Base-by-base conservation (phyloP, 2,888 invertebrate genomes). In the Lochmaea capreae region DNA sequence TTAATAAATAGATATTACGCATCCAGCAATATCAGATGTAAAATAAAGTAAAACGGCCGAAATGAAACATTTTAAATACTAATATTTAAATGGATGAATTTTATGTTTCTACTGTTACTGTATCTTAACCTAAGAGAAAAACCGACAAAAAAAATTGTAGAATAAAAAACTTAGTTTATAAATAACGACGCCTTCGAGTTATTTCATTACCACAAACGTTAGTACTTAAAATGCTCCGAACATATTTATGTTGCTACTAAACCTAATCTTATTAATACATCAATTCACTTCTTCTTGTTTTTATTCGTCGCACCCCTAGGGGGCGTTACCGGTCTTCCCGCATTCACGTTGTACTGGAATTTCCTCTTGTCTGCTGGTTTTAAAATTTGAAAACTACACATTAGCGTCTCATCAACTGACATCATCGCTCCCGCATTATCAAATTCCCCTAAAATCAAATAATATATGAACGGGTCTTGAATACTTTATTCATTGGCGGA, bases 291-390 rank as follows among this genome's bases (percentile, higher is more conserved):
- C 90, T 94, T 94, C 92, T 96, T 96, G 90, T 94, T 96, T 90
- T 96, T 96, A 89, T 95, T 96, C 88, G 95, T 95, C 86, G 95
- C 95, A 83, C 95, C 96, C 83, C 98, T 91, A 71, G 99, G 98
- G 85, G 99, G 99, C 88, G 99, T 99, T 84, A 98, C 95, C 83
- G 99, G 99, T 85, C 99, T 93, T 85, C 97, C 97, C 86, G 97
- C 94, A 89, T 95, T 97, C 87, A 97, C 92, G 81, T 96, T 95
- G 88, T 99, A 97, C 82, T 95, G 93, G 88, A 96, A 95, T 89
- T 99, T 98, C 91, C 98, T 95, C 89, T 99, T 99, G 90, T 99
- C 99, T 76, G 99, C 99, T 86, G 99, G 99, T 90, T 96, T 96
- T 86, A 96, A 89, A 86, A 96, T 96, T 89, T 96, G 93, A 92